phyloP scores from a whole-genome alignment of 1,140 invertebrate species.

The Arctopsyche grandis region DNA sequence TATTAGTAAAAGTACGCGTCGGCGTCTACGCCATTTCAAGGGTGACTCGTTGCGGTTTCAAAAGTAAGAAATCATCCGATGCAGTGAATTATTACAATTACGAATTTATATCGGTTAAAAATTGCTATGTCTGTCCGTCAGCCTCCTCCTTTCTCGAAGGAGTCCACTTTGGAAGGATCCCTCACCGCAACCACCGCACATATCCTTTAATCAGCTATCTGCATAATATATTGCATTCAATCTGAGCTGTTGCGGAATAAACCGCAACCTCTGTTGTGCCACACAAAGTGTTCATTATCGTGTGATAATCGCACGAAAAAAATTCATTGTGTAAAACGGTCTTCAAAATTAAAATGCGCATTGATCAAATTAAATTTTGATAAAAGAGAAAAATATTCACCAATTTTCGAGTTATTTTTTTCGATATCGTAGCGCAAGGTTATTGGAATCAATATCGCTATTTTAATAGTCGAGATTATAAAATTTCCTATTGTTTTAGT shows the following conservation, averaged over 20 bases:
- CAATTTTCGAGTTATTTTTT: slow-evolving; percentile 6
- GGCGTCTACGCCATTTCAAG: too few species aligned
- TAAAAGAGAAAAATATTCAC: not conserved
- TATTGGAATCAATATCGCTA: not conserved
- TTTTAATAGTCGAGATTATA: not conserved
- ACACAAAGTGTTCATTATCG: not conserved
- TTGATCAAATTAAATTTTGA: not conserved
- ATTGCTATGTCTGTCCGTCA: too few species aligned
- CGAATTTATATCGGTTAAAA: slow-evolving; percentile 4
- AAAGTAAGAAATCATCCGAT: too few species aligned
- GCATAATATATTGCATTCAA: slow-evolving; percentile 14
- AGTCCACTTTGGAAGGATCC: slow-evolving; percentile 15
- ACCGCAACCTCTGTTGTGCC: not conserved
- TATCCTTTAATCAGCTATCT: slow-evolving; percentile 36
- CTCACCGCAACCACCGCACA: slow-evolving; percentile 29
- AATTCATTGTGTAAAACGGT: not conserved
- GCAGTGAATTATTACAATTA: not conserved
- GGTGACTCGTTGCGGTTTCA: too few species aligned
- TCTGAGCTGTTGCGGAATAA: slow-evolving; percentile 5
- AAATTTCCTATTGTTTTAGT: not conserved
- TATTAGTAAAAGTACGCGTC: too few species aligned
- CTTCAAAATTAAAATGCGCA: too few species aligned
- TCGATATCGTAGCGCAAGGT: not conserved
- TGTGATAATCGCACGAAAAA: not conserved
- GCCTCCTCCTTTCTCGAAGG: not conserved